Evolutionary conservation across 1,140 invertebrate species (phyloP).

Genomic region (Aphaenogaster floridana): DNA sequence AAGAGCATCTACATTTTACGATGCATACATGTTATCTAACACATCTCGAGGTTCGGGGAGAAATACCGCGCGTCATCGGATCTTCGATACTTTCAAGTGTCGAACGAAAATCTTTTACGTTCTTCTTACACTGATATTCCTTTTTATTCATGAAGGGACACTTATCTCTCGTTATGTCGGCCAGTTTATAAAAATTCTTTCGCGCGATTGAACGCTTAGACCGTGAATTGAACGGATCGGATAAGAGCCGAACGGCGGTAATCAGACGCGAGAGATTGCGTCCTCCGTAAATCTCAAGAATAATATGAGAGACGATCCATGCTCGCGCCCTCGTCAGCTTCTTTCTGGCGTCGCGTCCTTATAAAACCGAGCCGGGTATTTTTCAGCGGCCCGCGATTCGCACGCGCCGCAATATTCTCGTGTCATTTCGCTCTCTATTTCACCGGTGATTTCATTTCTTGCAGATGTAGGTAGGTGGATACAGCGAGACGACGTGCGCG

Average conservation of each 20-base stretch:
- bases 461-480: conserved; percentile 9
- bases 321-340: neutral
- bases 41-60: neutral
- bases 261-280: neutral
- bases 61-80: neutral
- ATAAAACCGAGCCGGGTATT: neutral
- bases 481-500: neutral
- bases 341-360: neutral
- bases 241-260: neutral
- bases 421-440: conserved; percentile 26
- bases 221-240: neutral
- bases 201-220: neutral
- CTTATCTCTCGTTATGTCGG: neutral
- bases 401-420: conserved; percentile 33
- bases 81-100: neutral
- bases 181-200: conserved; percentile 6
- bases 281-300: conserved; percentile 14
- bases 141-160: neutral
- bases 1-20: neutral
- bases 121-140: neutral
- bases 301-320: neutral
- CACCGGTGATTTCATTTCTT: conserved; percentile 41
- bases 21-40: neutral
- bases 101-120: neutral
- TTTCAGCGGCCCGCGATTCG: conserved; percentile 16